Base-by-base conservation (phyloP, 2,797 vertebrate species). In the Carcharodon carcharias region DNA sequence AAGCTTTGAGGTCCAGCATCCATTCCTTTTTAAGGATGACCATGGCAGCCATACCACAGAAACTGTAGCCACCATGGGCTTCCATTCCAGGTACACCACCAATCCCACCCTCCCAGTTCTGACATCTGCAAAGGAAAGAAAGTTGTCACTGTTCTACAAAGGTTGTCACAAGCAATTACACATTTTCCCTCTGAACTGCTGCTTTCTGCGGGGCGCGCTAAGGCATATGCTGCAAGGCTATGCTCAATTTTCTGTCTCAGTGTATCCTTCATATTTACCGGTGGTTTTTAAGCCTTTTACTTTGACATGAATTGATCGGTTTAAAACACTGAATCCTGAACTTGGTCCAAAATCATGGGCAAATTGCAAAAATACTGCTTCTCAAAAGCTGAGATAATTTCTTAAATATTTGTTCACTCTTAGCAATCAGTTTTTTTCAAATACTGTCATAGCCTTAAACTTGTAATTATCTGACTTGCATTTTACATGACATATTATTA, bases 81-180 rank as follows among this genome's bases (percentile, higher is more conserved):
- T 99, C 99, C 98, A 99, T 97, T 56, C 99, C 99, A 0, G 99
- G 99, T 96, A 99, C 98, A 0, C 99, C 99, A 0, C 99, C 99
- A 0, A 99, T 98, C 96, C 99, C 99, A 0, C 99, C 99, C 97
- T 99, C 99, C 99, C 99, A 99, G 97, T 99, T 99, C 97, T 99
- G 99, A 98, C 99, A 99, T 97, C 99, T 99, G 96, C 7, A 96
- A 58, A 87, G 56, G 88, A 92, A 96, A 54, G 54, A 61, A 45
- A 82, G 28, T 80, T n/a, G 31, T 85, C 63, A 95, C 14, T 18
- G 40, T 50, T 69, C 61, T 45, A 40, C 12, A 45, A 31, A 71
- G 9, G 45, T 45, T 16, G 28, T 5, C 65, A 56, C 35, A 73
- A 58, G 28, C 69, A 73, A 77, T 58, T 95, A 77, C n/a, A 14